Evolutionary conservation across 1,140 invertebrate genomes (phyloP), one percentile per base, ranked within the genome.

Genomic region (Calliphora vicina): DNA sequence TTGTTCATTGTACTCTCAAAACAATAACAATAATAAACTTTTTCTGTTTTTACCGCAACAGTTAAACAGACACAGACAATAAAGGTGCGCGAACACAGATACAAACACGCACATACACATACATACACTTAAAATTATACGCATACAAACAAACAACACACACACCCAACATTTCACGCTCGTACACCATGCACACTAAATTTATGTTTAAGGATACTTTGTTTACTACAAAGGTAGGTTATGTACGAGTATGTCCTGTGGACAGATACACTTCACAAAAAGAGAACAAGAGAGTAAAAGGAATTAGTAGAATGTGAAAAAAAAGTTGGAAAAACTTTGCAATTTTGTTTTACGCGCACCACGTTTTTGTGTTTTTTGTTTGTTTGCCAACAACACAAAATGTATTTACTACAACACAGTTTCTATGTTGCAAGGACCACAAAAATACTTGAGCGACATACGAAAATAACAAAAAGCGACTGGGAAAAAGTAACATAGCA

Each of bases 1-100:
- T 20, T 61, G 17, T 20, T 61, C 45, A 50, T 35, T 35, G 29
- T 12, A 50, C 4, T 57, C 4, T 57, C n/a, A 23, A 23, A 67
- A 67, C 61, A 67, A 57, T 17, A 57, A 57, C 50, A n/a, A 17
- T 50, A 50, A 50, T 67, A 67, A 67, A 67, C 61, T 67, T 67
- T 67, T 67, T 67, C 20, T 67, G 10, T 67, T 78, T 78, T 3
- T 23, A 45, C 74, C 74, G 74, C 74, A 78, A 78, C 35, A 78
- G 74, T 43, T 78, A 78, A 43, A 78, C 74, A 43, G 74, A 25
- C 35, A 20, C 35, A 78, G 74, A 78, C 74, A 78, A 78, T 45
- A 67, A 67, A 67, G 61, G 61, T 67, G 50, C 50, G 50, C 50
- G 50, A 15, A 57, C 50, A 57, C 50, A 57, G 17, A 50, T 50